Percentiles rank a stretch among this genome's conserved stretches.
phyloP scores from a whole-genome alignment of 2,113 vertebrate genomes.

The Podarcis cretensis region DNA sequence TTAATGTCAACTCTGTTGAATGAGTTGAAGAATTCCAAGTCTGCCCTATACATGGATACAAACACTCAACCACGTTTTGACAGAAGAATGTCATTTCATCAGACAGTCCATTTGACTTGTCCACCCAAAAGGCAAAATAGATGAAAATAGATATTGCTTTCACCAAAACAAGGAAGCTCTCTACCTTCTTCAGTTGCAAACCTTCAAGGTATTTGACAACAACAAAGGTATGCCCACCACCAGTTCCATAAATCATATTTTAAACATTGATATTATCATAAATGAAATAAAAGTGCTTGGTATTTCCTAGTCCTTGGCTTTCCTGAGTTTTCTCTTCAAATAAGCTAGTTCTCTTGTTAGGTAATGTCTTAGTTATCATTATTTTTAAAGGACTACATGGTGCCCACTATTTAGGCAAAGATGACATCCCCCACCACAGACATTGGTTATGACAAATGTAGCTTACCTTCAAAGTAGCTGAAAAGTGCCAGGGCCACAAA shows the following conservation, averaged over 20 bases:
- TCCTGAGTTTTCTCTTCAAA: not conserved
- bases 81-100: rapidly evolving
- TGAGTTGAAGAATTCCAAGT: not conserved
- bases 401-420: not conserved
- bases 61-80: not conserved
- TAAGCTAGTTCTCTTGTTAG: not conserved
- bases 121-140: not conserved
- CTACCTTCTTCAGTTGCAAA: not conserved
- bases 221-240: not conserved
- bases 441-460: slow-evolving; percentile 41
- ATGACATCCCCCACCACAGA: slow-evolving; percentile 23
- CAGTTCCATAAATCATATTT: not conserved
- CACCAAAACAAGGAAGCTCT: not conserved
- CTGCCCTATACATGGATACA: not conserved
- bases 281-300: not conserved
- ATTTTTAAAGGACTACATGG: not conserved
- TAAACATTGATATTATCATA: not conserved
- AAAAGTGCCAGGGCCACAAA: slow-evolving; percentile 67
- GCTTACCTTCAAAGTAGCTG: slow-evolving; percentile 74
- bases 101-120: not conserved
- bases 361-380: not conserved
- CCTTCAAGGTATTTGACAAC: not conserved
- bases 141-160: slow-evolving; percentile 6
- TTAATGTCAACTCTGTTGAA: not conserved
- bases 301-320: not conserved